phyloP scores from a whole-genome alignment of 2,113 vertebrate species.

The Bujurquina vittata region DNA sequence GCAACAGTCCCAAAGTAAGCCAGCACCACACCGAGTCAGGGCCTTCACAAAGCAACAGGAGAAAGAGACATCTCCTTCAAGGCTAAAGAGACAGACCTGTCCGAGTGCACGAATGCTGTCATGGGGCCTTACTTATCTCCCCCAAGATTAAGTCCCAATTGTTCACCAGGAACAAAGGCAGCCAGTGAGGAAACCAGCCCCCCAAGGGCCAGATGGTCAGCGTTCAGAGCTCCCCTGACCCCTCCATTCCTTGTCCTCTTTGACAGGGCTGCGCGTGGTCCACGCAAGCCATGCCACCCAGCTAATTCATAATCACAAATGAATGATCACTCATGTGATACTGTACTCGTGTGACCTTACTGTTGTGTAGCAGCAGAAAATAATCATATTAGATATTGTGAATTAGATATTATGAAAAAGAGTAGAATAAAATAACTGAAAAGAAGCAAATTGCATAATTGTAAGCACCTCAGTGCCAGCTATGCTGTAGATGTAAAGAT shows the following conservation, averaged over 20 bases:
- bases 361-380: neutral
- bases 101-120: constrained; percentile 57
- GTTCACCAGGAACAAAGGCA: constrained; percentile 91
- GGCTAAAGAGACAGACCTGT: constrained; percentile 68
- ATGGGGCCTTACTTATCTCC: constrained; percentile 86
- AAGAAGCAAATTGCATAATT: neutral
- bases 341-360: neutral
- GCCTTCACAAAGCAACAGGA: constrained; percentile 28
- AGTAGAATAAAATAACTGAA: neutral
- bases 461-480: neutral
- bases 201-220: constrained; percentile 93
- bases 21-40: neutral
- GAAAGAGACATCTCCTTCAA: constrained; percentile 74
- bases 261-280: constrained; percentile 65
- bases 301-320: constrained; percentile 38
- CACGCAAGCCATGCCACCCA: constrained; percentile 69
- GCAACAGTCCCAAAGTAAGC: neutral
- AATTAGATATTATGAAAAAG: neutral
- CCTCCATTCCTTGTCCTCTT: constrained; percentile 72
- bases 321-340: neutral
- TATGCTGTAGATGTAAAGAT: neutral
- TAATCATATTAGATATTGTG: neutral
- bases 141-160: constrained; percentile 90
- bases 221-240: constrained; percentile 86
- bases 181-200: constrained; percentile 87